Evolutionary conservation across 2,797 vertebrate species (phyloP).

Genomic region (Sylvilagus floridanus): DNA sequence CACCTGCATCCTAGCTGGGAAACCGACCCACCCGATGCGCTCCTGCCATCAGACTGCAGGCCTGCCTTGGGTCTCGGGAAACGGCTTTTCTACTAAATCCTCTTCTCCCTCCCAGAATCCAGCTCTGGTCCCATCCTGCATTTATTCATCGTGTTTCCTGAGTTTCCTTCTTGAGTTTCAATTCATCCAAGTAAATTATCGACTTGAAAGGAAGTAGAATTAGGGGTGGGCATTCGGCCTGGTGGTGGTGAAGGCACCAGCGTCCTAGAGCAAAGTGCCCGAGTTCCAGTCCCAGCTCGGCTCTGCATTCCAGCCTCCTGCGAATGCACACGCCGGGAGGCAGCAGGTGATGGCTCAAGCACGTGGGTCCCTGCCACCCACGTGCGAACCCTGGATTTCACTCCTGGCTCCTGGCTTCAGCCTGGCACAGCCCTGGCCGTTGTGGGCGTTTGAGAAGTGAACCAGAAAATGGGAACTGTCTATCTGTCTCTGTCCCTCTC

Average conservation of each 20-base stretch:
- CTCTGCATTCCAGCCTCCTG: no score
- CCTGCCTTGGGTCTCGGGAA: neutral
- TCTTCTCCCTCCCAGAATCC: neutral
- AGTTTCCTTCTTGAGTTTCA: neutral
- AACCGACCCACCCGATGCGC: accelerated
- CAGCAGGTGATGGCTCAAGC: no score
- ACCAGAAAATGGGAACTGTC: no score
- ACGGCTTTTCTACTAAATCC: neutral
- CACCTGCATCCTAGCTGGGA: neutral
- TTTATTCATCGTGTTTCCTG: neutral
- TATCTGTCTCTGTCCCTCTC: neutral
- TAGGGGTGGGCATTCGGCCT: neutral
- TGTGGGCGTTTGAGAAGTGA: no score
- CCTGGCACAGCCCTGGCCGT: no score
- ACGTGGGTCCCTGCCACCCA: no score
- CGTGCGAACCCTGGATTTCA: no score
- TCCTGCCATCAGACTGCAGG: neutral
- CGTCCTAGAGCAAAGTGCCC: no score
- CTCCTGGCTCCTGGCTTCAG: no score
- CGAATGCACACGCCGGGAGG: no score
- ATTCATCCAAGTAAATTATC: neutral
- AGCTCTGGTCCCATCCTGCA: neutral
- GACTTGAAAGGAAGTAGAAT: constrained; percentile 26
- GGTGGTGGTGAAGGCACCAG: no score
- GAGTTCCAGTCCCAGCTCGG: no score